Conservation (phyloP, 1,140 invertebrate genomes). For the Polypedilum pembai region DNA sequence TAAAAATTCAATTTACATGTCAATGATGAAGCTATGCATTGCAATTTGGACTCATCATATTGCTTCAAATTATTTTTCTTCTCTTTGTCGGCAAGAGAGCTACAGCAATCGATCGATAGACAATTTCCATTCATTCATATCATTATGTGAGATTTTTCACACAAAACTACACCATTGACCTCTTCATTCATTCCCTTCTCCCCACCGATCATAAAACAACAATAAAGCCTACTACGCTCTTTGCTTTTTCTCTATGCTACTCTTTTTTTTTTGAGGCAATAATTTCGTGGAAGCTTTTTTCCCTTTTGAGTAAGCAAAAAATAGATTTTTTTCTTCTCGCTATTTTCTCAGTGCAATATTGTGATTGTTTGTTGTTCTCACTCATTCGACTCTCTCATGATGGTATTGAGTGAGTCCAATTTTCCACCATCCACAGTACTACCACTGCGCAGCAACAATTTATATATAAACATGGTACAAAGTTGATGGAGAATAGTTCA, state of each 20-base stretch:
- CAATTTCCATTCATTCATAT: no score
- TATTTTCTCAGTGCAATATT: conserved; percentile 20
- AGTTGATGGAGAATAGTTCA: conserved; percentile 3
- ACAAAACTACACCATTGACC: conserved; percentile 20
- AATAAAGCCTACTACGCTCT: neutral
- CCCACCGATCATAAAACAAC: neutral
- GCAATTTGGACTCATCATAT: no score
- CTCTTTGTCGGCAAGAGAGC: no score
- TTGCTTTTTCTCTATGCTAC: neutral
- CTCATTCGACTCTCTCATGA: conserved; percentile 4
- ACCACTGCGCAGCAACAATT: neutral
- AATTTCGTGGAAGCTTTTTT: neutral
- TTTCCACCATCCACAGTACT: neutral
- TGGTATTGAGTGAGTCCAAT: neutral
- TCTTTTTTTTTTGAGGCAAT: neutral
- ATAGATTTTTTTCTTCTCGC: neutral
- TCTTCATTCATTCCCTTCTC: neutral
- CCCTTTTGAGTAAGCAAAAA: neutral
- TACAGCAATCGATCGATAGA: no score
- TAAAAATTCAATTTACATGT: no score
- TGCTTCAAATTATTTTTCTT: no score
- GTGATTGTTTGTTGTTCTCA: conserved; percentile 4
- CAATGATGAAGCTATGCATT: no score
- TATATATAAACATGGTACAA: neutral
- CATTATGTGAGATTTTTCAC: neutral